Base-by-base conservation (phyloP, 2,888 invertebrate genomes). In the Cephus nigrinus region DNA sequence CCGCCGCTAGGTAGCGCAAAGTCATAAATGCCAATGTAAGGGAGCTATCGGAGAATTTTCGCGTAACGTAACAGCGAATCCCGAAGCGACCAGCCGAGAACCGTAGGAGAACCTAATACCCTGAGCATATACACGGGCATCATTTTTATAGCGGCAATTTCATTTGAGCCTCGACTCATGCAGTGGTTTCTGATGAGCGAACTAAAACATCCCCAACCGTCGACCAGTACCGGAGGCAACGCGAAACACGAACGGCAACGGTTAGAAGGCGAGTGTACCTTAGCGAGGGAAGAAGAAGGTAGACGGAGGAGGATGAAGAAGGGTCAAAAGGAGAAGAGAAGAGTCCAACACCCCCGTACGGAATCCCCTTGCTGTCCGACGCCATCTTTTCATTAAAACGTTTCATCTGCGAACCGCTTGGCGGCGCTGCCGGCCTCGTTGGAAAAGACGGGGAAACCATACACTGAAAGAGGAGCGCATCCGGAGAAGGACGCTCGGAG, bases 371-470 rank as follows among this genome's bases (percentile, higher is more conserved):
- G 55, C 55, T 55, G 34, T 68, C 31, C 40, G 55, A 84, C 89
- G 89, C 90, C 90, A 89, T 90, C 89, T 90, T 90, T 90, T 90
- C 90, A 90, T 90, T 90, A 90, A 89, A 89, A 87, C 88, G 88
- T 83, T 88, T 90, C 88, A 87, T 88, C 88, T 82, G 86, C 83
- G 86, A 80, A 82, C 84, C 88, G 86, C 83, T 81, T 76, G 80
- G 86, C 82, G 89, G 86, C 88, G 87, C 88, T 84, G 82, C 80
- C 82, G 82, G 81, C 78, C 33, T 35, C 31, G 72, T 23, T 23
- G 79, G 76, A 73, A 73, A 69, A 80, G 79, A 76, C 69, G 30
- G 75, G 75, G 76, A 55, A 55, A 55, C 55, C 55, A 9, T 55
- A 23, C 55, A 55, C 55, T 9, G 2, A 55, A 9, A 55, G 23